Conservation (phyloP, 2,888 invertebrate genomes). For the Aphelenchoides bicaudatus region DNA sequence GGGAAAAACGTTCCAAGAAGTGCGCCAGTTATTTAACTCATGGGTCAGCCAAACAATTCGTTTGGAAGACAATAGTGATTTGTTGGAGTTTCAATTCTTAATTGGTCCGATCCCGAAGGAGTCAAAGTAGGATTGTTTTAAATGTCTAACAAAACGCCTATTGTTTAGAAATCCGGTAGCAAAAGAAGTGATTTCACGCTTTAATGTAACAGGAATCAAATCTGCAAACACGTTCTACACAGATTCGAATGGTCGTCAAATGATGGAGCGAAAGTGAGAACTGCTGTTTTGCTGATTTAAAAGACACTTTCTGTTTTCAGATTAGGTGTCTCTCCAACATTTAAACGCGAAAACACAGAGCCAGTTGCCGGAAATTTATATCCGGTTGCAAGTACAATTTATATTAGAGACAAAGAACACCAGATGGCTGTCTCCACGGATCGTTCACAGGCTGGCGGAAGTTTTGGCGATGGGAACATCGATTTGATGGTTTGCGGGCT, state of each 20-base stretch:
- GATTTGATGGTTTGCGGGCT: conserved; percentile 59
- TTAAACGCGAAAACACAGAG: too few species aligned
- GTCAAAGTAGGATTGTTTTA: conserved; percentile 13
- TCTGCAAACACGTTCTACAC: conserved; percentile 76
- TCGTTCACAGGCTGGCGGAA: conserved; percentile 59
- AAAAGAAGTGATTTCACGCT: conserved; percentile 78
- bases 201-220: conserved; percentile 67
- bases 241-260: conserved; percentile 80
- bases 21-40: conserved; percentile 70
- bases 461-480: conserved; percentile 46
- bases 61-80: conserved; percentile 67
- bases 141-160: too few species aligned
- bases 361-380: conserved; percentile 76
- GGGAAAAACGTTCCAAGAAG: conserved; percentile 66
- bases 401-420: conserved; percentile 49
- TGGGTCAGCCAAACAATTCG: conserved; percentile 76
- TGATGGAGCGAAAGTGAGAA: conserved; percentile 41
- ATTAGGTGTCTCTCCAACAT: too few species aligned
- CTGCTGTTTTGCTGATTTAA: not conserved
- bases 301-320: too few species aligned
- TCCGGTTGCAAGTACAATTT: conserved; percentile 79
- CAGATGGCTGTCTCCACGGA: conserved; percentile 63
- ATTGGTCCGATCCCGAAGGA: conserved; percentile 66
- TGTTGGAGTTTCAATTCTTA: conserved; percentile 66
- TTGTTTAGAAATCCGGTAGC: conserved; percentile 68